These are phyloP conservation scores for Botrylloides violaceus DNA, from an alignment of 23 tunicate genomes.

Conservation along the genomic window DNA sequence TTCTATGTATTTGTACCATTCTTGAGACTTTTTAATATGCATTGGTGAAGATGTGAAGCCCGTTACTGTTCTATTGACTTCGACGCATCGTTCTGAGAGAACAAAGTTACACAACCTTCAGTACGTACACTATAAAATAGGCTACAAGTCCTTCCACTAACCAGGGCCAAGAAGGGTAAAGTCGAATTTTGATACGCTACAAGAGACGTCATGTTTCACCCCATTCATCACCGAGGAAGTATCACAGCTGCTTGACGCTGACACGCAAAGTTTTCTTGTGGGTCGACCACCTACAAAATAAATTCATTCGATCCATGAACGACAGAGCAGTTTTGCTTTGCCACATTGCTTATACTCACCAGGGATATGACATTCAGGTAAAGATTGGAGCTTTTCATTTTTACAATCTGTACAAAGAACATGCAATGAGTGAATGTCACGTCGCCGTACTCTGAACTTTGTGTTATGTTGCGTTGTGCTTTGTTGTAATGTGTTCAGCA, in stretches of 20 bases:
- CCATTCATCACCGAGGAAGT: neutral
- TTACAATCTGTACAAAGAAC: neutral
- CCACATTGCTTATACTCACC: too few relatives aligned
- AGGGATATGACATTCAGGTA: neutral
- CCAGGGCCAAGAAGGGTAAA: neutral
- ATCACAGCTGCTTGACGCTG: neutral
- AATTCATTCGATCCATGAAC: too few relatives aligned
- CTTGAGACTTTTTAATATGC: neutral
- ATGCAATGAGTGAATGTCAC: too few relatives aligned
- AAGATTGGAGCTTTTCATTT: neutral
- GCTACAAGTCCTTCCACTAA: too few relatives aligned
- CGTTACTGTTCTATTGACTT: neutral
- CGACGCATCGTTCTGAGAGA: neutral
- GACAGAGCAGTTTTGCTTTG: too few relatives aligned
- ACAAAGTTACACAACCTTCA: too few relatives aligned
- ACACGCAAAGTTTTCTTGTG: neutral
- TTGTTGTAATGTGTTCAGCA: too few relatives aligned
- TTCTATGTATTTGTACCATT: constrained; percentile 17
- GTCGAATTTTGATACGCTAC: neutral
- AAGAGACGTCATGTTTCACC: neutral
- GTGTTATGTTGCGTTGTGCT: too few relatives aligned
- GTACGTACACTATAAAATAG: too few relatives aligned
- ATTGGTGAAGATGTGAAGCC: constrained; percentile 8
- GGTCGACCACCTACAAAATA: neutral
- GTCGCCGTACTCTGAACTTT: too few relatives aligned